Base-by-base conservation (phyloP, 2,797 vertebrate species). In the Alosa sapidissima region DNA sequence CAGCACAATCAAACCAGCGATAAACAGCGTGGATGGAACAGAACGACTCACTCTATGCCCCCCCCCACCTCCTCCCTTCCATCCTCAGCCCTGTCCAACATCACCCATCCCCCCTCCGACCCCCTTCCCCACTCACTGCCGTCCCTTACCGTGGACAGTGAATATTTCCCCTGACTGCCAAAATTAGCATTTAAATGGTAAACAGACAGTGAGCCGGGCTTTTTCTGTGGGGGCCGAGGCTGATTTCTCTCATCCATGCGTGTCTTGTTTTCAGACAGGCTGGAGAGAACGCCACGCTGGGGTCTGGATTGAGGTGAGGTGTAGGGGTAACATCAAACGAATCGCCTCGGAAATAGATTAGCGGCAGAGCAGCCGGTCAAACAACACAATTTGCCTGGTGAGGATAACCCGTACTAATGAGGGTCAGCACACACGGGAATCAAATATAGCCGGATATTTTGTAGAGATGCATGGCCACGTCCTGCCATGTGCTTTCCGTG, bases 141-240 rank as follows among this genome's bases (percentile, higher is more conserved):
- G 81, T 86, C 85, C 24, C 62, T 84, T 84, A 14, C 54, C 85
- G 85, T 84, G 86, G 54, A 82, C 82, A 84, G 86, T 87, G 86
- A 90, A 83, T 75, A 84, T 86, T 84, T 78, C 83, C 84, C 58
- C 72, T 81, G 19, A 78, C 75, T 52, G 49, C 36, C 83, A 89
- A 45, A 87, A 88, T 90, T 90, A 89, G 88, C 89, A 90, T 90
- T 88, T 90, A 87, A 89, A 90, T 88, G 86, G 87, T 88, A 90
- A 86, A 90, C 88, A 90, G 68, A 88, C 86, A 82, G 87, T 48
- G 86, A 85, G 85, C 28, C 36, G 82, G 84, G 54, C 14, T 55
- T 85, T 88, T 86, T 85, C 81, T 78, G 85, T 82, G 65, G 81
- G 78, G 81, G 68, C 51, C 55, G 87, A 88, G 85, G 54, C 81